Percentiles rank a stretch among this genome's conserved stretches.
phyloP scores from a whole-genome alignment of 2,888 invertebrate species.

The Conops quadrifasciatus region DNA sequence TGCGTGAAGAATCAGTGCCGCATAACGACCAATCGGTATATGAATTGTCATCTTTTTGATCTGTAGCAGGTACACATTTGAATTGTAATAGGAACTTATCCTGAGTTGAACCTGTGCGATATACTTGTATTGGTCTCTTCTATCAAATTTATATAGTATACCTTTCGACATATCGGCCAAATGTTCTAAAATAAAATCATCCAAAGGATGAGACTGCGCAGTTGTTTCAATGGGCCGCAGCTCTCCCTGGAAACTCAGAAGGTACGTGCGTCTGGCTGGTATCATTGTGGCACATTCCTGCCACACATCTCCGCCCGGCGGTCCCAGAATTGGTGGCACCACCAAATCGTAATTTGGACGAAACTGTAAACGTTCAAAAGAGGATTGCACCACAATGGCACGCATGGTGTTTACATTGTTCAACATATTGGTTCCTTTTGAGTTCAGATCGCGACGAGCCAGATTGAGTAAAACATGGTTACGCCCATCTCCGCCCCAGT shows the following conservation, averaged over 20 bases:
- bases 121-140: neutral
- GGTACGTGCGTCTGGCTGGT: conserved; percentile 85
- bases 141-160: no score
- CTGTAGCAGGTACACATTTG: conserved; percentile 82
- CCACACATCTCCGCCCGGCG: conserved; percentile 91
- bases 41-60: conserved; percentile 70
- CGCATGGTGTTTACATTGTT: conserved; percentile 80
- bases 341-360: conserved; percentile 85
- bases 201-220: conserved; percentile 64
- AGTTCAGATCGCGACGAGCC: conserved; percentile 77
- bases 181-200: conserved; percentile 75
- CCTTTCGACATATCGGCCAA: conserved; percentile 72
- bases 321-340: conserved; percentile 85
- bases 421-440: conserved; percentile 77
- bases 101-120: conserved; percentile 66
- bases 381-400: conserved; percentile 87
- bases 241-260: conserved; percentile 83
- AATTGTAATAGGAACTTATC: conserved; percentile 85
- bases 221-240: conserved; percentile 62
- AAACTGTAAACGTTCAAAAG: conserved; percentile 74
- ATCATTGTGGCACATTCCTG: conserved; percentile 85
- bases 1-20: conserved; percentile 82
- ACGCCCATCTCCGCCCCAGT: conserved; percentile 95
- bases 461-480: conserved; percentile 90
- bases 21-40: conserved; percentile 86